Percentiles rank a stretch among this genome's conserved stretches.
Evolutionary conservation across 2,113 vertebrate species (phyloP).

Genomic region (Mobula hypostoma): DNA sequence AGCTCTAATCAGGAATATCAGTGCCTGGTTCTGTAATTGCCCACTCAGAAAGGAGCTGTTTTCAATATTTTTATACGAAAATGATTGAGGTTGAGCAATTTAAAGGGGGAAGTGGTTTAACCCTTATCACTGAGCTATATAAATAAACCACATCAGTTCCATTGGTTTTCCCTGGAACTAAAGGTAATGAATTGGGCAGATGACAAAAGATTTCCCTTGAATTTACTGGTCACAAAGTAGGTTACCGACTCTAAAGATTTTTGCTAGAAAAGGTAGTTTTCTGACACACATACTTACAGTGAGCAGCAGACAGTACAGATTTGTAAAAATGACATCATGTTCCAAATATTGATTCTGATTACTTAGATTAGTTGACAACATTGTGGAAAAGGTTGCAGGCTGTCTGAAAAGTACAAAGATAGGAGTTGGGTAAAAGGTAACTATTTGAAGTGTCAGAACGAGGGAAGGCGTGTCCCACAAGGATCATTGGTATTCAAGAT

Average conservation of each 20-base stretch:
- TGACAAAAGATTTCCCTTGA: background rate
- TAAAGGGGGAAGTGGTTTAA: background rate
- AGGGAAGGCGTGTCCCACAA: too few species aligned
- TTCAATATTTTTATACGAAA: background rate
- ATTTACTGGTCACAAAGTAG: background rate
- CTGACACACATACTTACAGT: background rate
- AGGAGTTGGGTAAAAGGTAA: too few species aligned
- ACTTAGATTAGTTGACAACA: background rate
- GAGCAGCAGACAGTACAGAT: background rate
- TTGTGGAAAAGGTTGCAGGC: too few species aligned
- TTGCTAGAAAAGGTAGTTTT: background rate
- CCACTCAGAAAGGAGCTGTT: background rate
- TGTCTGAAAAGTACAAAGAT: too few species aligned
- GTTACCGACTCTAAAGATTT: background rate
- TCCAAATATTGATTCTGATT: background rate
- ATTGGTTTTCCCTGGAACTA: background rate
- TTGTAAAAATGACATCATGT: background rate
- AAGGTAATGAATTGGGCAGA: background rate
- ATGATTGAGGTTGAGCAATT: background rate
- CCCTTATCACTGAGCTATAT: background rate
- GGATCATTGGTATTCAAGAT: too few species aligned
- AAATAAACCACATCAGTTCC: background rate
- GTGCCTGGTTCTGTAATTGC: background rate
- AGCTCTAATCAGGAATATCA: background rate
- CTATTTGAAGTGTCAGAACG: too few species aligned